Evolutionary conservation across 2,113 vertebrate species (phyloP).

Genomic region (Phalacrocorax aristotelis): DNA sequence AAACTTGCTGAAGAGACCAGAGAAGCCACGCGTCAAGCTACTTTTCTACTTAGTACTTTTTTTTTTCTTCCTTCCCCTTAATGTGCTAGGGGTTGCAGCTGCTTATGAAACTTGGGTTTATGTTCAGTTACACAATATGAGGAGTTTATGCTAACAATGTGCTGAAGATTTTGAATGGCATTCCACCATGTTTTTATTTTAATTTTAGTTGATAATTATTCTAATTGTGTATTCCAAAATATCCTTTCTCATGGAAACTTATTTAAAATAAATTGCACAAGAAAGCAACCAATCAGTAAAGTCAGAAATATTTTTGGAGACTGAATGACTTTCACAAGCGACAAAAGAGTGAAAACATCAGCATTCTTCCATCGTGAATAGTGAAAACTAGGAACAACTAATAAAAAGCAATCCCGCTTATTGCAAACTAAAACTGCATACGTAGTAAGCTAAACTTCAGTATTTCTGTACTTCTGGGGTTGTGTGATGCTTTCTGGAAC

Average conservation of each 20-base stretch:
- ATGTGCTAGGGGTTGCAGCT: background rate
- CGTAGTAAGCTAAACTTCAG: background rate
- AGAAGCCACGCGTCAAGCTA: background rate
- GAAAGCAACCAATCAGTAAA: background rate
- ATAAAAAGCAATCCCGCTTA: background rate
- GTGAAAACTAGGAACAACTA: background rate
- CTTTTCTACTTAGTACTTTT: background rate
- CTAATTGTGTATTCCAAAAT: background rate
- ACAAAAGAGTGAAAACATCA: background rate
- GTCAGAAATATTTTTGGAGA: background rate
- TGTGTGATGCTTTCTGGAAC: background rate
- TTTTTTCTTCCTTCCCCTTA: rapidly evolving
- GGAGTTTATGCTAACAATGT: background rate
- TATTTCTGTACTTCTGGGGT: background rate
- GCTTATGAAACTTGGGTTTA: background rate
- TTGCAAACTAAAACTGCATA: background rate
- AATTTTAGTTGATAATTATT: background rate
- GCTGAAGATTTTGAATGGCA: background rate
- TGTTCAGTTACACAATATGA: background rate
- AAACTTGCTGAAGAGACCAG: background rate
- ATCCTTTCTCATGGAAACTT: background rate
- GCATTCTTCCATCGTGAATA: background rate
- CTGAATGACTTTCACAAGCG: background rate
- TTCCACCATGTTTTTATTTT: background rate
- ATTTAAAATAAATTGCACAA: background rate